Base-by-base conservation (phyloP, 2,888 invertebrate genomes). In the Atethmia centrago region DNA sequence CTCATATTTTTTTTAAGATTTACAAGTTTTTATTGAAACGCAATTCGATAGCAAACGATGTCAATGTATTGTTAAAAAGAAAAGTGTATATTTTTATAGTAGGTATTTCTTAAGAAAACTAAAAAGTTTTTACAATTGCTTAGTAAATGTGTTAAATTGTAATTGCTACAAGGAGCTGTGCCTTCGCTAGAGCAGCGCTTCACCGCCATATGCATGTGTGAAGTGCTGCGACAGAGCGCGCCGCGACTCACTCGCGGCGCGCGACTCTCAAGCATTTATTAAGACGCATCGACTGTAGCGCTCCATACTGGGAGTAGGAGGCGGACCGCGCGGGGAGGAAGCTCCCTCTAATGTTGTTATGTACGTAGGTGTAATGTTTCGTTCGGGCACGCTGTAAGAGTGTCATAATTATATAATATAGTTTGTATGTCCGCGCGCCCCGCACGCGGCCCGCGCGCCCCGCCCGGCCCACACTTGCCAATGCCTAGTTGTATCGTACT, bases 401-500 rank as follows among this genome's bases (percentile, higher is more conserved):
- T 93, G 94, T 94, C 94, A 93, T 94, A 84, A 59, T 80, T 84
- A 93, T 89, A 86, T 91, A 81, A 85, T 89, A 89, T 86, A 82
- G 84, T 88, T 63, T 89, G 90, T 77, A 55, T 40, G 71, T 69
- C 68, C 92, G 62, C 91, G 77, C 90, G 21, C 56, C 28, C 65
- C 65, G 58, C 31, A 59, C 31, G 28, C 2, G 21, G 25, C 36
- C 65, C 55, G 92, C 92, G 92, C 93, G 93, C 84, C 92, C 87
- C 87, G 87, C 79, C 84, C 88, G 91, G 91, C 90, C 89, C 87
- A 89, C 92, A 92, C 94, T 95, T 94, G 95, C 95, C 95, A 95
- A 95, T 94, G 95, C 94, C 92, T 95, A 94, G 93, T 91, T 93
- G 82, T 94, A 93, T 89, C 82, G 71, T 86, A 85, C 70, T 85